phyloP scores from a whole-genome alignment of 2,797 vertebrate genomes.

The Malurus splendens region DNA sequence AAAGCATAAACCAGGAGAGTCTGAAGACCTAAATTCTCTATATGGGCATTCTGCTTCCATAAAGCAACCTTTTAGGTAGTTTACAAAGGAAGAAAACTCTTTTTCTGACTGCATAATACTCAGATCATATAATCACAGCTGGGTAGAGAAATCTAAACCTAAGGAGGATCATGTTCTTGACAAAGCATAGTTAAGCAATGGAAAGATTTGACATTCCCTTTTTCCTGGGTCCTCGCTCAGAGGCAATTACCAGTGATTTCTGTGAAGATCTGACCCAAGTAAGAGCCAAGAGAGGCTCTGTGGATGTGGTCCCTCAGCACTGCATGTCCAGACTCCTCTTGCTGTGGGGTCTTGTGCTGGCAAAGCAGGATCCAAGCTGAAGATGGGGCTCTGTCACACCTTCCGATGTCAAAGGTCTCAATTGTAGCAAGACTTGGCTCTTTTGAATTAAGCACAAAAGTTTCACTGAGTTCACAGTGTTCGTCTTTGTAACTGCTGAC shows the following conservation, averaged over 20 bases:
- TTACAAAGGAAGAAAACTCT: neutral
- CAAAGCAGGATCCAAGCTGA: neutral
- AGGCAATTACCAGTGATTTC: neutral
- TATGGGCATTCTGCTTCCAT: neutral
- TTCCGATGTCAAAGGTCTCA: neutral
- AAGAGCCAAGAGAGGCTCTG: neutral
- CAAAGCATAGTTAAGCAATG: neutral
- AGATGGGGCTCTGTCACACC: neutral
- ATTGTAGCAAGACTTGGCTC: rapidly evolving
- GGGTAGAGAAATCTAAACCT: neutral
- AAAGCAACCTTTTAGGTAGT: neutral
- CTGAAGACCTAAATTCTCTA: neutral
- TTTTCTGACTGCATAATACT: neutral
- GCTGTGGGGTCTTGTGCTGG: neutral
- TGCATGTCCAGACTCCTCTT: neutral
- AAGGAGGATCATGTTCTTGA: neutral
- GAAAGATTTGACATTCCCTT: neutral
- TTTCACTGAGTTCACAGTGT: neutral
- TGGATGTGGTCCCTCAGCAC: neutral
- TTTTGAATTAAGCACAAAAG: neutral
- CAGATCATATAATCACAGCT: neutral
- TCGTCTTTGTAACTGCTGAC: neutral
- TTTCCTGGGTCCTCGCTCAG: neutral
- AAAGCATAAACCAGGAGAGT: neutral
- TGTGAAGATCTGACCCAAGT: neutral